phyloP scores from a whole-genome alignment of 2,888 invertebrate genomes.

The Myopa tessellatipennis region DNA sequence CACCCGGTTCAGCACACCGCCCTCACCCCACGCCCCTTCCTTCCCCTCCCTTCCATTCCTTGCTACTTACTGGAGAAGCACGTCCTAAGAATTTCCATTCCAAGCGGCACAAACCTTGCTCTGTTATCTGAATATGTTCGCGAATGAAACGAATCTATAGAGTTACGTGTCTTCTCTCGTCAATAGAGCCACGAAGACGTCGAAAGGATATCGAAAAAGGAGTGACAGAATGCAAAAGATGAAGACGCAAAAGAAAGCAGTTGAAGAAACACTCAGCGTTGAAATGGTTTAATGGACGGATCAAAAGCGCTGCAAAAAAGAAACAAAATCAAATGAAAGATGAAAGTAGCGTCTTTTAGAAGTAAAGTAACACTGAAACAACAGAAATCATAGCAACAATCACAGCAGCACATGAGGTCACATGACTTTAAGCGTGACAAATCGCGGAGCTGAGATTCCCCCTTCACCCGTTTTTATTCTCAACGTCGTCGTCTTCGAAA shows the following conservation, averaged over 20 bases:
- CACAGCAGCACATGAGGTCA: neutral
- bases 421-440: conserved; percentile 33
- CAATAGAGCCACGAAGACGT: neutral
- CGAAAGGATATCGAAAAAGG: neutral
- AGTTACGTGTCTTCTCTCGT: too few species aligned
- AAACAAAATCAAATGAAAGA: neutral
- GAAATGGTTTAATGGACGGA: neutral
- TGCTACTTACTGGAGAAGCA: too few species aligned
- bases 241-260: neutral
- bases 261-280: too few species aligned
- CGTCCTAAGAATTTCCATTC: too few species aligned
- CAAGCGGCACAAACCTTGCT: too few species aligned
- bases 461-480: neutral
- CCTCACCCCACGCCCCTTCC: too few species aligned
- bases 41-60: too few species aligned
- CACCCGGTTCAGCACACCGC: too few species aligned
- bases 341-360: too few species aligned
- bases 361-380: neutral
- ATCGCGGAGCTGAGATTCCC: conserved; percentile 8
- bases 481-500: neutral
- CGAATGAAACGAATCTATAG: too few species aligned
- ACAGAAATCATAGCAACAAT: neutral
- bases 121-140: too few species aligned
- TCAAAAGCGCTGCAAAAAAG: neutral
- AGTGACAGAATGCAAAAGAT: neutral